Evolutionary conservation across 2,797 vertebrate genomes (phyloP).

Genomic region (Amblyopsis hoosieri): DNA sequence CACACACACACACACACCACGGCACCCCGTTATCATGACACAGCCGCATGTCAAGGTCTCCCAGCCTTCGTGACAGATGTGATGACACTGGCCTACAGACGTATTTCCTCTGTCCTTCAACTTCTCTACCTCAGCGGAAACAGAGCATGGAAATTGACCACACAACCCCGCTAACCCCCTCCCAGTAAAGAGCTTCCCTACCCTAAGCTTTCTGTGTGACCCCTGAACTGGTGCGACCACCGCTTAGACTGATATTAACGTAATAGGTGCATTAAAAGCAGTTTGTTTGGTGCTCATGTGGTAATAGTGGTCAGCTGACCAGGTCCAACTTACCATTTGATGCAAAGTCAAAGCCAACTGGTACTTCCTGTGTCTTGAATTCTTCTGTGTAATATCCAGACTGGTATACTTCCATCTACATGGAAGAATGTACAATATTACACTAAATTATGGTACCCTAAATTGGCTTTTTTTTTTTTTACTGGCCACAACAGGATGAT

Average conservation of each 20-base stretch:
- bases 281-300: neutral
- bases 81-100: slow-evolving; percentile 57
- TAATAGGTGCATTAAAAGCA: neutral
- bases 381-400: slow-evolving; percentile 78
- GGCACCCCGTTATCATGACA: slow-evolving; percentile 51
- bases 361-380: slow-evolving; percentile 82
- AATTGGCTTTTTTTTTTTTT: neutral
- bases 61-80: slow-evolving; percentile 65
- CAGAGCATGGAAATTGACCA: slow-evolving; percentile 35
- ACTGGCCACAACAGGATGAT: no score
- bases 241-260: neutral
- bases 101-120: slow-evolving; percentile 79
- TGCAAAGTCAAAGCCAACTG: slow-evolving; percentile 78
- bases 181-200: neutral
- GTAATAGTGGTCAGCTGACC: slow-evolving; percentile 11
- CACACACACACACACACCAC: slow-evolving; percentile 31
- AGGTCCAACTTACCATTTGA: slow-evolving; percentile 74
- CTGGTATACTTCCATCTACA: slow-evolving; percentile 80
- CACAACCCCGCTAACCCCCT: slow-evolving; percentile 14
- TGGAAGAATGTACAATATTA: slow-evolving; percentile 7
- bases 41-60: slow-evolving; percentile 70
- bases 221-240: no score
- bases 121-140: slow-evolving; percentile 71
- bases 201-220: no score
- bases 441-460: neutral